A percentile compares a stretch with the other conserved stretches of the same genome.
phyloP scores from a whole-genome alignment of 2,113 vertebrate genomes.

The Tyto alba region DNA sequence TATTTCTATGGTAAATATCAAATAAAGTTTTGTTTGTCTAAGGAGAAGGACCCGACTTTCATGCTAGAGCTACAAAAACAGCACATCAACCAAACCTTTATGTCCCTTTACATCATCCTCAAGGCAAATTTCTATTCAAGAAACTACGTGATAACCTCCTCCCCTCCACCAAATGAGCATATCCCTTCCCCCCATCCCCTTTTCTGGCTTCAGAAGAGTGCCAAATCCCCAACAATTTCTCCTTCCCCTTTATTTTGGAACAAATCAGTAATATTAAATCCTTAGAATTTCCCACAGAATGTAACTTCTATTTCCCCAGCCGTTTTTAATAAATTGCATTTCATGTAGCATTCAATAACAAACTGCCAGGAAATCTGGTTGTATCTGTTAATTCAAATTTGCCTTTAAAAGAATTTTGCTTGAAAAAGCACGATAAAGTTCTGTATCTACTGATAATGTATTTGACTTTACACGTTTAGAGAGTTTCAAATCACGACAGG shows the following conservation, averaged over 20 bases:
- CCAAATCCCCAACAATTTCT: constrained; percentile 16
- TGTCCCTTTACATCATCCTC: background rate
- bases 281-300: constrained; percentile 31
- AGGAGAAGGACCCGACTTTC: background rate
- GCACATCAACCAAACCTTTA: background rate
- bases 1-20: background rate
- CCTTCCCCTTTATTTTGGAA: constrained; percentile 39
- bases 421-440: background rate
- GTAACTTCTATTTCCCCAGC: constrained; percentile 14
- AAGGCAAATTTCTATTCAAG: background rate
- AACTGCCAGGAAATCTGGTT: constrained; percentile 1
- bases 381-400: background rate
- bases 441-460: background rate
- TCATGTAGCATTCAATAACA: background rate
- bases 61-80: background rate
- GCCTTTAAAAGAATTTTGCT: background rate
- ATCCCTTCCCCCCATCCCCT: background rate
- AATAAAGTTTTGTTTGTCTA: background rate
- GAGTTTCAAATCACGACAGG: background rate
- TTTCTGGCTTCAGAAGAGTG: background rate
- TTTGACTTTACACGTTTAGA: background rate
- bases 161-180: background rate
- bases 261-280: constrained; percentile 14
- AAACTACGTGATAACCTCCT: background rate
- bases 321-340: constrained; percentile 38